Evolutionary conservation across 2,113 vertebrate genomes (phyloP).

Genomic region (Apodemus sylvaticus): DNA sequence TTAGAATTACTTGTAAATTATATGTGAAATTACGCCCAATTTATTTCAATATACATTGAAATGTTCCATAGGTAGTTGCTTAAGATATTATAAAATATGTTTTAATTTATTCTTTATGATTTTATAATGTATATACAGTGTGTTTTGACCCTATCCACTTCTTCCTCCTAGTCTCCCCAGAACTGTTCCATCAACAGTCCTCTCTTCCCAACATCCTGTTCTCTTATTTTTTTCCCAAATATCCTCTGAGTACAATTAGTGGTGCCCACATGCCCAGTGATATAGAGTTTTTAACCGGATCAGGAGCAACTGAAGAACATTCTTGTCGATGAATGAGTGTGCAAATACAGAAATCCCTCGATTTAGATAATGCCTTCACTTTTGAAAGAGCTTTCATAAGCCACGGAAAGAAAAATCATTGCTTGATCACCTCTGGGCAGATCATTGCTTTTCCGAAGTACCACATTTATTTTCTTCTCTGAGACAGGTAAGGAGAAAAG

Average conservation of each 20-base stretch:
- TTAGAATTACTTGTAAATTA: neutral
- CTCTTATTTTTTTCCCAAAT: neutral
- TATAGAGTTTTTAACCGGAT: no score
- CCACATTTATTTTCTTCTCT: conserved; percentile 55
- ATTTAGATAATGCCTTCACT: conserved; percentile 40
- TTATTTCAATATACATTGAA: neutral
- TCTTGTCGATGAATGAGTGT: neutral
- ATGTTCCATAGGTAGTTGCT: neutral
- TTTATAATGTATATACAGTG: neutral
- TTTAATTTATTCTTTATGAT: neutral
- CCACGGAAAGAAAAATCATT: conserved; percentile 47
- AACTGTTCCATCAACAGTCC: neutral
- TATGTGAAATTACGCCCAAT: neutral
- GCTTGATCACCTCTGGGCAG: conserved; percentile 55
- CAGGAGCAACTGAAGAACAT: neutral
- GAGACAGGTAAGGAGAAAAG: conserved; percentile 15
- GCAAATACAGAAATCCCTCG: conserved; percentile 25
- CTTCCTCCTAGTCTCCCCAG: neutral
- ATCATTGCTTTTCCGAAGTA: conserved; percentile 29
- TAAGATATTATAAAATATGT: conserved; percentile 1
- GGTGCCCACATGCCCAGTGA: no score
- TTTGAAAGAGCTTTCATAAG: conserved; percentile 42
- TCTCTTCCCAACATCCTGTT: no score
- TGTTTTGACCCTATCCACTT: neutral
- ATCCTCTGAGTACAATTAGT: neutral